Conservation (phyloP, 2,888 invertebrate genomes). For the Aspidiotus rigidus region DNA sequence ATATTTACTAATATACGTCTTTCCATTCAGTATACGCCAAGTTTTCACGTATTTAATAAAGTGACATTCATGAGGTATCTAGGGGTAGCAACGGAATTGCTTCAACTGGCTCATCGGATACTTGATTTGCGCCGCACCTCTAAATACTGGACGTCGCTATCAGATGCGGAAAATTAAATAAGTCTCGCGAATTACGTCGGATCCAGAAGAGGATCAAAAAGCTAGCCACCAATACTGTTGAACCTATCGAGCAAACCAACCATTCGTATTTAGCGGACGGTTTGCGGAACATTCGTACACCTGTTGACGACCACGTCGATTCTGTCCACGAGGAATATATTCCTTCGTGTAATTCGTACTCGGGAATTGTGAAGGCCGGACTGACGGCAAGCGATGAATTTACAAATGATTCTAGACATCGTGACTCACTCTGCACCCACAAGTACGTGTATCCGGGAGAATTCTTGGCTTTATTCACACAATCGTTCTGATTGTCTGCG, state of each 20-base stretch:
- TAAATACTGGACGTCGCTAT: constrained; percentile 18
- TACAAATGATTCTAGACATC: not conserved
- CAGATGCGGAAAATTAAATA: constrained; percentile 20
- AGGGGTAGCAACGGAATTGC: not conserved
- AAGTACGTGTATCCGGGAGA: not conserved
- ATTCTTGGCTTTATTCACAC: not conserved
- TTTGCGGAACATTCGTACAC: constrained; percentile 66
- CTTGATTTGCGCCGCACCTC: constrained; percentile 22
- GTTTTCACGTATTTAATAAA: not conserved
- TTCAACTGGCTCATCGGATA: constrained; percentile 8
- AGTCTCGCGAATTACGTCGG: constrained; percentile 10
- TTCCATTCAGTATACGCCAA: not conserved
- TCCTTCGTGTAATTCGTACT: constrained; percentile 66
- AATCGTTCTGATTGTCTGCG: not conserved
- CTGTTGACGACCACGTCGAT: constrained; percentile 67
- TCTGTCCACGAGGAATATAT: constrained; percentile 81
- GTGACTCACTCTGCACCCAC: constrained; percentile 1
- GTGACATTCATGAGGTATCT: not conserved
- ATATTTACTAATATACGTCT: not conserved
- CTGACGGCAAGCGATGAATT: constrained; percentile 10
- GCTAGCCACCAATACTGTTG: constrained; percentile 9
- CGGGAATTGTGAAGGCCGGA: constrained; percentile 43
- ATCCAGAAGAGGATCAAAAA: constrained; percentile 10
- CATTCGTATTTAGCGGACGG: constrained; percentile 46
- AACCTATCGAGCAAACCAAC: constrained; percentile 15